phyloP scores from a whole-genome alignment of 2,797 vertebrate species.

The Gymnodraco acuticeps region DNA sequence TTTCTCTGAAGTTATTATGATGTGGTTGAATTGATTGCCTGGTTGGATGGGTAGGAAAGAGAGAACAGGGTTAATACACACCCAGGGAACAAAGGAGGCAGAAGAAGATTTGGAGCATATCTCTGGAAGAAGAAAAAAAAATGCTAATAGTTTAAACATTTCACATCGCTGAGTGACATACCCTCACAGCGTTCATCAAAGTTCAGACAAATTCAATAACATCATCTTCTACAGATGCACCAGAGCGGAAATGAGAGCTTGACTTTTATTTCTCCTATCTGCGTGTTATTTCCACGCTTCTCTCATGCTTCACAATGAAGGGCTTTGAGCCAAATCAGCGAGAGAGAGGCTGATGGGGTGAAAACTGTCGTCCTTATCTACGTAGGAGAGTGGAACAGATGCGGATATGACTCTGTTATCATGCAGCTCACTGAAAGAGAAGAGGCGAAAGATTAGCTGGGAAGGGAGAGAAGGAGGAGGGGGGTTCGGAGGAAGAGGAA shows the following conservation, averaged over 20 bases:
- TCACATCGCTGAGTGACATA: constrained; percentile 40
- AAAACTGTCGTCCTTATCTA: constrained; percentile 63
- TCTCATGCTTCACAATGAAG: constrained; percentile 45
- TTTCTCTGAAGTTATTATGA: constrained; percentile 22
- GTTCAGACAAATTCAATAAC: constrained; percentile 56
- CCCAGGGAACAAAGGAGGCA: constrained; percentile 27
- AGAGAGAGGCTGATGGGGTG: constrained; percentile 62
- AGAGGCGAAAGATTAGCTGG: constrained; percentile 19
- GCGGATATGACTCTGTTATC: constrained; percentile 67
- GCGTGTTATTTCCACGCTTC: constrained; percentile 47
- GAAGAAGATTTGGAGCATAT: constrained; percentile 37
- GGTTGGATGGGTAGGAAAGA: constrained; percentile 9
- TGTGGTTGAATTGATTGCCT: constrained; percentile 8
- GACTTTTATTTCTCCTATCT: background rate
- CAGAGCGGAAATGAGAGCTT: constrained; percentile 36
- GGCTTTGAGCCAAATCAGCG: constrained; percentile 59
- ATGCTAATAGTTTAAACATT: constrained; percentile 40
- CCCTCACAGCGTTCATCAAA: constrained; percentile 40
- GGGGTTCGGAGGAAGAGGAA: constrained; percentile 20
- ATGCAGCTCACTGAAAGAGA: constrained; percentile 56
- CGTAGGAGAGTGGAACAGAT: constrained; percentile 61
- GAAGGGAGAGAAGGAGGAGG: constrained; percentile 3
- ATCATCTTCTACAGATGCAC: constrained; percentile 50
- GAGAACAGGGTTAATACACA: constrained; percentile 7
- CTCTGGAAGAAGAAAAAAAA: constrained; percentile 26